Conservation (phyloP, 92 coral and sea anemone species). For the Porites divaricata region DNA sequence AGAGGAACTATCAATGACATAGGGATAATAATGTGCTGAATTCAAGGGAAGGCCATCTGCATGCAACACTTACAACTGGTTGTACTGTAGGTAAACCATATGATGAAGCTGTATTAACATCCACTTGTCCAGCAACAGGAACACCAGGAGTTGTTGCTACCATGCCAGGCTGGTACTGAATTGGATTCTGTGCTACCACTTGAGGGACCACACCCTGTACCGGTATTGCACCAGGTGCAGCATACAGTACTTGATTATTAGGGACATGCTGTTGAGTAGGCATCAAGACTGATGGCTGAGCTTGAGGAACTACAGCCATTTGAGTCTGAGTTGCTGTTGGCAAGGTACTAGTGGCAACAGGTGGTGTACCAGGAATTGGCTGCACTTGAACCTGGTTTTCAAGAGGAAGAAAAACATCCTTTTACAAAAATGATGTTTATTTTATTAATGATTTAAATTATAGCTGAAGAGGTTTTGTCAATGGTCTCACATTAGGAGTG, state of each 20-base stretch:
- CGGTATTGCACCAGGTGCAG: conserved; percentile 22
- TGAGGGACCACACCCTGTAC: conserved; percentile 22
- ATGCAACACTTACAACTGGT: neutral
- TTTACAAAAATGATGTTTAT: neutral
- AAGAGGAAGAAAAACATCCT: neutral
- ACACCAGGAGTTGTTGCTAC: conserved; percentile 5
- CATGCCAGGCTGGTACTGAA: conserved; percentile 13
- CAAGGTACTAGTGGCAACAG: neutral
- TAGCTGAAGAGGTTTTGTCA: no score
- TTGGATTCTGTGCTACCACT: conserved; percentile 22
- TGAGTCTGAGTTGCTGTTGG: conserved; percentile 13
- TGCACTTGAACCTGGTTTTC: conserved; percentile 25
- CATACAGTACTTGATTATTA: conserved; percentile 16
- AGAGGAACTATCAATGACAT: no score
- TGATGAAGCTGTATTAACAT: conserved; percentile 16
- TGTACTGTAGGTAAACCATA: conserved; percentile 7
- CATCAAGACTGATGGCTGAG: conserved; percentile 14
- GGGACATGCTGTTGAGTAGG: conserved; percentile 31
- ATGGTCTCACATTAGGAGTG: no score
- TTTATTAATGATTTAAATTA: no score
- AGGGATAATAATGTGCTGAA: no score
- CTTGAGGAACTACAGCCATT: conserved; percentile 22
- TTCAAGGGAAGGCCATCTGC: neutral
- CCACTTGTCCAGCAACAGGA: conserved; percentile 30
- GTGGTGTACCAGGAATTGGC: neutral